phyloP scores from a whole-genome alignment of 1,140 invertebrate species.

The Leucophenga varia region DNA sequence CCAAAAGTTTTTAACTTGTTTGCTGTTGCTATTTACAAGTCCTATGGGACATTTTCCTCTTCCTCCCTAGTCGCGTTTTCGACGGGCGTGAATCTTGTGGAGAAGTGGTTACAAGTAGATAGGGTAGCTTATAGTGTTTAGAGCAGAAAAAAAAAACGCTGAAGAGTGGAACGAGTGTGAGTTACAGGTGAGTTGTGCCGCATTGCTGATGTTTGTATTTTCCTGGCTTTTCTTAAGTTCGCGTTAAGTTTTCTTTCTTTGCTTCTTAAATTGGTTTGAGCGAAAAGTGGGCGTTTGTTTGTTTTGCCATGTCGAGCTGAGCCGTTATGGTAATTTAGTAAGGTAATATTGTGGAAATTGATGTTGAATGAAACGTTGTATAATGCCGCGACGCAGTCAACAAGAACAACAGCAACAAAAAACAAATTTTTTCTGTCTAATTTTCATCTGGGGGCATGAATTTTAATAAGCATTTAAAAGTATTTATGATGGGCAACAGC shows the following conservation, averaged over 20 bases:
- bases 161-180: slow-evolving; percentile 20
- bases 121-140: not conserved
- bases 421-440: slow-evolving; percentile 4
- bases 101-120: too few relatives aligned
- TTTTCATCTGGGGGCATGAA: slow-evolving; percentile 7
- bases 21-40: slow-evolving; percentile 55
- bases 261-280: slow-evolving; percentile 23
- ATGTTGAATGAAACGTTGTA: slow-evolving; percentile 20
- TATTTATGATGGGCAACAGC: too few relatives aligned
- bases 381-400: too few relatives aligned
- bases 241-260: slow-evolving; percentile 1
- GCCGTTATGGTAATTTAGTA: slow-evolving; percentile 48
- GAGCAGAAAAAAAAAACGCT: too few relatives aligned
- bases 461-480: slow-evolving; percentile 17
- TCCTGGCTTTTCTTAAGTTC: slow-evolving; percentile 7
- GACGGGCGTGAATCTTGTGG: too few relatives aligned
- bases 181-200: slow-evolving; percentile 18
- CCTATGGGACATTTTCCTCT: slow-evolving; percentile 38
- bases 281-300: slow-evolving; percentile 25
- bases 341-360: slow-evolving; percentile 45
- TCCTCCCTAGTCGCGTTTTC: not conserved
- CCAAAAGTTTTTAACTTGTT: slow-evolving; percentile 53
- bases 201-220: slow-evolving; percentile 50
- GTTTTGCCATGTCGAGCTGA: slow-evolving; percentile 20
- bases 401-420: too few relatives aligned